phyloP scores from a whole-genome alignment of 1,140 invertebrate genomes.

The Drosophila willistoni region DNA sequence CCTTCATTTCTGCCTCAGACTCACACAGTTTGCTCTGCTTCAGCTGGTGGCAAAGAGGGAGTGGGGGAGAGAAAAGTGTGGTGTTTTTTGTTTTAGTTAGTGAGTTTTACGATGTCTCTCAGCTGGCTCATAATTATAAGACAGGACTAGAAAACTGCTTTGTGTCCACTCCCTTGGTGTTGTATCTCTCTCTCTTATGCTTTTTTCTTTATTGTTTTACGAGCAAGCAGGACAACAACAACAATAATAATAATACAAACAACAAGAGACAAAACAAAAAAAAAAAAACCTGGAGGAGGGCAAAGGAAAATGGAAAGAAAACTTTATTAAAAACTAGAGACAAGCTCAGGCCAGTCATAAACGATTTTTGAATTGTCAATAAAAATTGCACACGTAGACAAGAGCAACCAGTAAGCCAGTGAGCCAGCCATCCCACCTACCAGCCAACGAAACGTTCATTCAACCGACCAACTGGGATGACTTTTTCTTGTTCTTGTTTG shows the following conservation, averaged over 20 bases:
- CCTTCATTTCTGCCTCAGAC: neutral
- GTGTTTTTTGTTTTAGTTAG: slow-evolving; percentile 46
- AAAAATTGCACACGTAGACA: slow-evolving; percentile 53
- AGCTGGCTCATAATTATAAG: slow-evolving; percentile 56
- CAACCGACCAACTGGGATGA: slow-evolving; percentile 3
- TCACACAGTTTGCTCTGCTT: neutral
- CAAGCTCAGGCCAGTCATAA: slow-evolving; percentile 69
- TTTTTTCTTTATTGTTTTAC: slow-evolving; percentile 60
- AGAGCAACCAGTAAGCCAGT: slow-evolving; percentile 7
- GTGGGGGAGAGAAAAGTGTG: slow-evolving; percentile 8
- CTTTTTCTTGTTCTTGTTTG: slow-evolving; percentile 3
- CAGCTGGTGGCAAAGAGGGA: neutral
- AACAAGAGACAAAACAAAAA: too few species aligned
- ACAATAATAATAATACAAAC: too few species aligned
- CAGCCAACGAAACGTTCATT: slow-evolving; percentile 18
- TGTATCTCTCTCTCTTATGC: neutral
- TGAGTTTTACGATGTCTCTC: slow-evolving; percentile 63
- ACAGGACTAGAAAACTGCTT: slow-evolving; percentile 21
- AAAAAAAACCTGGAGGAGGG: slow-evolving; percentile 2
- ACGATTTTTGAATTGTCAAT: slow-evolving; percentile 82
- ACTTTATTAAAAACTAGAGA: slow-evolving; percentile 66
- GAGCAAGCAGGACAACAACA: slow-evolving; percentile 28
- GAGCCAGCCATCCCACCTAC: neutral
- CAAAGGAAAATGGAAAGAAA: slow-evolving; percentile 15
- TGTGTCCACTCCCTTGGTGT: neutral